Evolutionary conservation across 2,113 vertebrate species (phyloP), one percentile per base, ranked within the genome.

Genomic region (Athene cunicularia): DNA sequence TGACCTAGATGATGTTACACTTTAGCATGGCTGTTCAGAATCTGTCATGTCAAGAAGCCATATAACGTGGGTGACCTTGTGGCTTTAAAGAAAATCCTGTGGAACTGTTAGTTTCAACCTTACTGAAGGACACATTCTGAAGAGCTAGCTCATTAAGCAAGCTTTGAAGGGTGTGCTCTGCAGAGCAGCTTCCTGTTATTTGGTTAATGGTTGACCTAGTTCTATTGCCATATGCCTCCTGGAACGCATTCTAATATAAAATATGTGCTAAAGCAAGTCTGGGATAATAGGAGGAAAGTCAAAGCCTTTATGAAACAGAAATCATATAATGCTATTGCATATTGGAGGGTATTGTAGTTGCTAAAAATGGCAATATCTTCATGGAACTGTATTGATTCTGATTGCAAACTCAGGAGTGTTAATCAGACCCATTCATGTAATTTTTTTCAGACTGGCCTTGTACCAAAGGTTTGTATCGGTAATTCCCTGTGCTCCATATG

Each of bases 191-290:
- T 98, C 98, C 95, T 98, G 98, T 98, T 98, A 98, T 98, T 98
- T 99, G 98, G 99, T 99, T 99, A 99, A 99, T 99, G 98, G 98
- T 98, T 99, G 99, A 99, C 99, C 98, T 99, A 99, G 97, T 99
- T 99, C 98, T 98, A 98, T 97, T 98, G 97, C 99, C 99, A 98
- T 98, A 98, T 99, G 98, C 98, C 98, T 99, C 98, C 98, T 99
- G 98, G 98, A 99, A 99, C 83, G 63, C 98, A 98, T 98, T 98
- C 97, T 98, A 96, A 98, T 98, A 97, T 95, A 97, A 98, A 98
- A 97, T 98, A 97, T 97, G 98, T 98, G 96, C 96, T 98, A 98
- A 98, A 98, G 97, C 82, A 98, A 98, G 97, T 97, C 82, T 77
- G 74, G 97, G 96, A 98, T 97, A 97, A 96, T 97, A 96, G 96